Evolutionary conservation across 2,797 vertebrate species (phyloP).

Genomic region (Silurus lanzhouensis): DNA sequence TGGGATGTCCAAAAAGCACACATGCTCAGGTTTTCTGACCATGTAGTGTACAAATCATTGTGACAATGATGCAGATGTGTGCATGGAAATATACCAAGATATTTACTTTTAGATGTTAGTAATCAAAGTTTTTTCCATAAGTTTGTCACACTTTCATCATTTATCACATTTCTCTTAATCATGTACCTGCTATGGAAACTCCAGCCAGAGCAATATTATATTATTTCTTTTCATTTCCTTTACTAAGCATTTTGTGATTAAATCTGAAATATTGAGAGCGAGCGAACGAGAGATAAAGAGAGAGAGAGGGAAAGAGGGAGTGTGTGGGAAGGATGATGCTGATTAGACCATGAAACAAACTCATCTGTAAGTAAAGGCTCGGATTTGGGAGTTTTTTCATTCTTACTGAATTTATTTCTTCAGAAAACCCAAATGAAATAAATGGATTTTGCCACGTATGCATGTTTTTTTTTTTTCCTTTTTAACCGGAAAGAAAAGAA

Average conservation of each 20-base stretch:
- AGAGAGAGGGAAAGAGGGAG: background rate
- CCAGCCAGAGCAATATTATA: background rate
- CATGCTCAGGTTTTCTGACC: too few species aligned
- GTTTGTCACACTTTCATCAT: too few species aligned
- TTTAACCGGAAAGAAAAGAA: background rate
- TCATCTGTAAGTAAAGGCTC: constrained; percentile 18
- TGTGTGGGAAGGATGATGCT: background rate
- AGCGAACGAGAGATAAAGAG: background rate
- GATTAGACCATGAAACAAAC: constrained; percentile 23
- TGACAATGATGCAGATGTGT: too few species aligned
- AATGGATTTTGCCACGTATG: background rate
- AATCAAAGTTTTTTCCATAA: too few species aligned
- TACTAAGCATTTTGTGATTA: background rate
- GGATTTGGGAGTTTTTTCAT: background rate
- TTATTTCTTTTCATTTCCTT: background rate
- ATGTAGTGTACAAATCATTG: too few species aligned
- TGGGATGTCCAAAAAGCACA: too few species aligned
- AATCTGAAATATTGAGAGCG: background rate
- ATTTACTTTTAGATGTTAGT: too few species aligned
- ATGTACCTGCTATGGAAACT: background rate
- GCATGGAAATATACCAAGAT: background rate
- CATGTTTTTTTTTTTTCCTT: background rate
- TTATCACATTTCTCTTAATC: too few species aligned
- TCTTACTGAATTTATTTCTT: constrained; percentile 30
- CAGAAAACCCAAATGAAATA: constrained; percentile 43